Evolutionary conservation across 2,888 invertebrate genomes (phyloP).

Genomic region (Margaritifera margaritifera): DNA sequence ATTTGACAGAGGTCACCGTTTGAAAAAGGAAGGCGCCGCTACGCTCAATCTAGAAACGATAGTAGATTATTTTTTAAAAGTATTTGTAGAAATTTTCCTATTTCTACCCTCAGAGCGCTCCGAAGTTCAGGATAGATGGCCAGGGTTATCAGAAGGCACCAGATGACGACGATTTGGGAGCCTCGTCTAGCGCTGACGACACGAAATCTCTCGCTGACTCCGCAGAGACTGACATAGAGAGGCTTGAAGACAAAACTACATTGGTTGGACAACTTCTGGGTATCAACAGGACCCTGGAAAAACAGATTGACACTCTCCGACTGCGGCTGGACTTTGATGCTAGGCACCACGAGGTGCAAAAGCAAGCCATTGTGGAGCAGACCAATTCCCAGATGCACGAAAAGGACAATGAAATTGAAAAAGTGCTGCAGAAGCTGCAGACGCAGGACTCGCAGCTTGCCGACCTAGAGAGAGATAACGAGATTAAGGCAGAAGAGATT

Average conservation of each 20-base stretch:
- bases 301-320: constrained; percentile 53
- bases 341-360: constrained; percentile 43
- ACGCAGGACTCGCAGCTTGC: constrained; percentile 34
- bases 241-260: constrained; percentile 17
- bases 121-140: constrained; percentile 29
- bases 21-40: no score
- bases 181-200: no score
- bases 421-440: constrained; percentile 30
- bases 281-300: constrained; percentile 48
- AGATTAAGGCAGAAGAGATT: constrained; percentile 39
- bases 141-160: constrained; percentile 28
- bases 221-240: constrained; percentile 14
- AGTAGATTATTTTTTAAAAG: no score
- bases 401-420: constrained; percentile 31
- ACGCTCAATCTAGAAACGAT: no score
- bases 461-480: constrained; percentile 38
- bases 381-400: constrained; percentile 37
- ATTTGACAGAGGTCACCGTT: no score
- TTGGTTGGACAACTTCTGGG: constrained; percentile 43
- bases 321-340: constrained; percentile 47
- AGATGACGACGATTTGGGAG: no score
- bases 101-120: no score
- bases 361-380: constrained; percentile 28
- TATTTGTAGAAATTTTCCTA: no score
- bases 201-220: no score